Base-by-base conservation (phyloP, 2,888 invertebrate genomes). In the Stratiomys singularior region DNA sequence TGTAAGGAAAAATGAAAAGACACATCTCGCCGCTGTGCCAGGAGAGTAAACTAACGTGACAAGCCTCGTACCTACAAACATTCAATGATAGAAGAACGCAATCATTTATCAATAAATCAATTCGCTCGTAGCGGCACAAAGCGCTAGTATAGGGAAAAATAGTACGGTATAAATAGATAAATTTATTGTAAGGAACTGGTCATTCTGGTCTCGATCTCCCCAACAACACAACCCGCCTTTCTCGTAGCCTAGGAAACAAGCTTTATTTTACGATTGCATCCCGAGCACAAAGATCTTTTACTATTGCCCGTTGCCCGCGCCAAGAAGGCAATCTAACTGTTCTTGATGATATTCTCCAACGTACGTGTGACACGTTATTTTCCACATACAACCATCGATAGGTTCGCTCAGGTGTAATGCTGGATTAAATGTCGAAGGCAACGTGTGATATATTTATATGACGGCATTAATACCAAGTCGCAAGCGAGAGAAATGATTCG, bases 131-230 rank as follows among this genome's bases (percentile, higher is more conserved):
- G 37, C 60, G 60, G 44, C 25, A 58, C 44, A 74, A 60, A 37
- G 18, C 23, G 69, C 25, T 37, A 37, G 37, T 37, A 69, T 25
- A 30, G 30, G 74, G 52, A 72, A 52, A 72, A 56, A 72, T 46
- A 56, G 27, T 46, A 72, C n/a, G 28, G 72, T 56, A 74, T 47
- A 69, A 69, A 69, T 69, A 69, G 69, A 74, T 60, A 74, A 58
- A 74, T 58, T 74, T 74, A 58, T 72, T 72, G 58, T 37, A 74
- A 44, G 58, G 67, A 78, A 78, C 78, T 78, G 78, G 78, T 78
- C 78, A 77, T 74, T 77, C 78, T 72, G 76, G 77, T 78, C 66
- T 66, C 58, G 74, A 28, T 52, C 66, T 76, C 69, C 52, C 47
- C 76, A 37, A 15, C 37, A 37, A 37, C 37, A 64, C 64, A 1